phyloP scores from a whole-genome alignment of 2,888 invertebrate species.

The Parapristionchus giblindavisi region DNA sequence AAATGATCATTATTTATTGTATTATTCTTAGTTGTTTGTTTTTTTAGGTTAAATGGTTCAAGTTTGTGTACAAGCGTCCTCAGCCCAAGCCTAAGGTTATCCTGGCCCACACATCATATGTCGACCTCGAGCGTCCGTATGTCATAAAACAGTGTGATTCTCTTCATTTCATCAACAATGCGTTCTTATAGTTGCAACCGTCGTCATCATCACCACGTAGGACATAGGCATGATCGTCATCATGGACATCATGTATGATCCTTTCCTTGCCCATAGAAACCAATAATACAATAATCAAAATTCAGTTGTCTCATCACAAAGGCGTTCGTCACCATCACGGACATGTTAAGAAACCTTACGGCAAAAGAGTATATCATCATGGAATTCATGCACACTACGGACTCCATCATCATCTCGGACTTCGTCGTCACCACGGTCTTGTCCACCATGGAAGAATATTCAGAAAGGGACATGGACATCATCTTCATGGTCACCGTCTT shows the following conservation, averaged over 20 bases:
- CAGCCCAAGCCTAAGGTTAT: not conserved
- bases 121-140: too few species aligned
- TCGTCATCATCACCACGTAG: constrained; percentile 8
- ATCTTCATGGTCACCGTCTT: constrained; percentile 36
- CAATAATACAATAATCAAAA: too few species aligned
- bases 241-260: not conserved
- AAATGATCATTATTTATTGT: too few species aligned
- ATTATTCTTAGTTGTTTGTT: not conserved
- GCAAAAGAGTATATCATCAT: not conserved
- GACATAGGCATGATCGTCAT: not conserved
- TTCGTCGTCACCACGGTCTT: constrained; percentile 20
- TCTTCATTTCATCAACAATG: too few species aligned
- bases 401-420: constrained; percentile 33
- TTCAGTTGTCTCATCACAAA: too few species aligned
- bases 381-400: constrained; percentile 27
- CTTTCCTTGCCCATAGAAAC: too few species aligned
- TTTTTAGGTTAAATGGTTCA: constrained; percentile 27
- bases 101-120: constrained; percentile 11
- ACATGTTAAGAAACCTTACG: not conserved
- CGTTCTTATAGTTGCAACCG: too few species aligned
- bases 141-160: too few species aligned
- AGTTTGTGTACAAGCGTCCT: constrained; percentile 14
- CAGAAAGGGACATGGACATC: constrained; percentile 26
- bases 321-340: not conserved
- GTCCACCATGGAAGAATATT: constrained; percentile 34